A percentile compares a stretch with the other conserved stretches of the same genome.
Conservation (phyloP, 2,888 invertebrate species). For the Eupithecia insigniata region DNA sequence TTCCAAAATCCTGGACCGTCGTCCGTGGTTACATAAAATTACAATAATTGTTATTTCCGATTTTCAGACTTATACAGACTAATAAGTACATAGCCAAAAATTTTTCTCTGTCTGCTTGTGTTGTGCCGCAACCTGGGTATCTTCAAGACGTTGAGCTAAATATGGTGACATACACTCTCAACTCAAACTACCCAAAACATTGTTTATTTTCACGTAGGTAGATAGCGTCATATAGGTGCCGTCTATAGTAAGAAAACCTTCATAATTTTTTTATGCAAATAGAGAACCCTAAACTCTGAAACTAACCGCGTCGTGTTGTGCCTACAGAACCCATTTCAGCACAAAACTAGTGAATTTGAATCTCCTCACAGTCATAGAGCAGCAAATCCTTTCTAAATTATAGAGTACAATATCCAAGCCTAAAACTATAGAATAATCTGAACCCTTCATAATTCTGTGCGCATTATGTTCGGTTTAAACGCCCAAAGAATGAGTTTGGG, state of each 20-base stretch:
- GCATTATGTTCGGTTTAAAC: constrained; percentile 12
- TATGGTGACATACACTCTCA: neutral
- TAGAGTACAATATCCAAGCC: neutral
- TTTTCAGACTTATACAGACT: no score
- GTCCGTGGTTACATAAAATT: no score
- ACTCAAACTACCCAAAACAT: neutral
- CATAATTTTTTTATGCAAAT: constrained; percentile 19
- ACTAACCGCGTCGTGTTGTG: constrained; percentile 19
- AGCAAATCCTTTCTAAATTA: neutral
- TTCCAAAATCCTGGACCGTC: no score
- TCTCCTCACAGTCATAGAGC: neutral
- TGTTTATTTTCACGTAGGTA: neutral
- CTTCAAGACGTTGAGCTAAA: neutral
- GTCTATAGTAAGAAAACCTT: neutral
- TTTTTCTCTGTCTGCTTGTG: no score
- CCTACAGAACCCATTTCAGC: neutral
- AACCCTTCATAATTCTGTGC: constrained; percentile 12
- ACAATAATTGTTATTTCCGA: no score
- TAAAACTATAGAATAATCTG: neutral
- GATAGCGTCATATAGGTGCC: no score
- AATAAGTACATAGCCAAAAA: no score
- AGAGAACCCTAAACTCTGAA: constrained; percentile 24
- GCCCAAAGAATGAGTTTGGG: constrained; percentile 23
- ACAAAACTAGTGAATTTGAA: neutral
- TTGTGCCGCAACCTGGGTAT: no score